phyloP scores from a whole-genome alignment of 2,888 invertebrate genomes.

The Callinectes sapidus region DNA sequence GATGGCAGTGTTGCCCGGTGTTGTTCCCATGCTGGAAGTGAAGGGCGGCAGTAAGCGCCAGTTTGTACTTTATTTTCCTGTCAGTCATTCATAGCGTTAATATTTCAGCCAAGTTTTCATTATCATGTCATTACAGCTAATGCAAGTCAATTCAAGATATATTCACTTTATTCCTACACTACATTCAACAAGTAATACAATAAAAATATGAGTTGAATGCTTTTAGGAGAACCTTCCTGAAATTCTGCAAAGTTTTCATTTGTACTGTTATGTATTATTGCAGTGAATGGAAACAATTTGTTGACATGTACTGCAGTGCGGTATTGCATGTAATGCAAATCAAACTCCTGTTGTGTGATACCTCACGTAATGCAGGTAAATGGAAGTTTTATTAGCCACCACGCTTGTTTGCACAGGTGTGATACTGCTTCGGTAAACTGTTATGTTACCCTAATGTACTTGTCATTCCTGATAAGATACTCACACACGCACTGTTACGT shows the following conservation, averaged over 20 bases:
- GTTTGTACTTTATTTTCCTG: neutral
- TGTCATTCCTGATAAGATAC: neutral
- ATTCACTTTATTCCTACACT: neutral
- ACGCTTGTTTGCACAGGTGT: neutral
- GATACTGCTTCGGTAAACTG: neutral
- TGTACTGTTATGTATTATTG: neutral
- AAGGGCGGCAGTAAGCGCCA: neutral
- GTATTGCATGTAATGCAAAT: neutral
- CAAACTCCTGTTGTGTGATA: neutral
- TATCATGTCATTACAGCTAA: neutral
- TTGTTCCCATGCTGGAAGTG: neutral
- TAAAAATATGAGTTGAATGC: neutral
- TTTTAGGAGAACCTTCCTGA: neutral
- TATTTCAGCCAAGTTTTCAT: neutral
- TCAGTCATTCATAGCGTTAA: neutral
- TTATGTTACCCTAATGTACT: neutral
- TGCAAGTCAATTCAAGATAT: neutral
- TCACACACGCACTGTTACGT: neutral
- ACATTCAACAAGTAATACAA: neutral
- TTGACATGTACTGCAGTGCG: neutral
- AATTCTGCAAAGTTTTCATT: neutral
- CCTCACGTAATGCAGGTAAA: neutral
- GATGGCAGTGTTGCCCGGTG: neutral
- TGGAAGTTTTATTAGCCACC: neutral
- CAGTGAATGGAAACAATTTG: neutral